phyloP scores from a whole-genome alignment of 2,888 invertebrate genomes.

The Dasypogon diadema region DNA sequence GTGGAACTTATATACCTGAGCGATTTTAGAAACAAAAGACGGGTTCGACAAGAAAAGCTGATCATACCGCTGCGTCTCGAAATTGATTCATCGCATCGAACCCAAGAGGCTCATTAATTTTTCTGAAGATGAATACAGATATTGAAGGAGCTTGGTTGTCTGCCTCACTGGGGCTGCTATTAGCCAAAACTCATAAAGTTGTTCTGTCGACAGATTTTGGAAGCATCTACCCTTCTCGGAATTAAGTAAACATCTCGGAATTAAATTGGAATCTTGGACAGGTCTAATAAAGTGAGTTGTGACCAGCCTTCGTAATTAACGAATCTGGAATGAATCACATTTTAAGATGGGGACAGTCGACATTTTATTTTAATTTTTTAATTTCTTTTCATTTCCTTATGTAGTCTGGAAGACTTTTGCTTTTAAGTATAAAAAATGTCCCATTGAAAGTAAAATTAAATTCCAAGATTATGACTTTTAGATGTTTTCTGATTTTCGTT shows the following conservation, averaged over 20 bases:
- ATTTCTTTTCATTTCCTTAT: background rate
- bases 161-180: background rate
- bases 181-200: conserved; percentile 47
- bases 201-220: conserved; percentile 44
- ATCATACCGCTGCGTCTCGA: conserved; percentile 32
- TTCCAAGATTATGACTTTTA: background rate
- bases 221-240: conserved; percentile 41
- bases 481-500: too few relatives aligned
- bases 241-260: conserved; percentile 49
- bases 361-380: conserved; percentile 19
- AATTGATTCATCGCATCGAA: conserved; percentile 42
- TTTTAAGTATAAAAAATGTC: background rate
- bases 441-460: background rate
- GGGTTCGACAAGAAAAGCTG: conserved; percentile 26
- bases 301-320: conserved; percentile 43
- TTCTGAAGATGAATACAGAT: conserved; percentile 12
- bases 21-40: conserved; percentile 33
- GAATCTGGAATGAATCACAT: conserved; percentile 23
- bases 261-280: conserved; percentile 42
- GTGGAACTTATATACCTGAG: conserved; percentile 1
- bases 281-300: conserved; percentile 47
- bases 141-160: background rate
- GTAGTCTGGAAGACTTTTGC: background rate
- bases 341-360: conserved; percentile 19
- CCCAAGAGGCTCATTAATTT: conserved; percentile 38